Conservation (phyloP, 2,888 invertebrate genomes). For the Sphaeridia pumilis region DNA sequence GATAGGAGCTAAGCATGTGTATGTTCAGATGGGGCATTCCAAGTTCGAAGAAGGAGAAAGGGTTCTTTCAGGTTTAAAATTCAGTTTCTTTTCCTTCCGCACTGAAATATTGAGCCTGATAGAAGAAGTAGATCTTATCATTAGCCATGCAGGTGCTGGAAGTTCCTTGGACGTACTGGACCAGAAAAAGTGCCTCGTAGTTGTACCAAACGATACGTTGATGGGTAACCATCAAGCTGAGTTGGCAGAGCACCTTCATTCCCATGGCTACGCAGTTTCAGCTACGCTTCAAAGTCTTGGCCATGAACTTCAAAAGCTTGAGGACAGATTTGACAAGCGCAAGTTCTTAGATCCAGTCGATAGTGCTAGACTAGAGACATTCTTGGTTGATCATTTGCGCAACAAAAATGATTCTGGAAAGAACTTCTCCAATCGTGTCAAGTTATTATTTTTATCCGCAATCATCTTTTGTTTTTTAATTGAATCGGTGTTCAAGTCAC, state of each 20-base stretch:
- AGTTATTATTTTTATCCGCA: too few relatives aligned
- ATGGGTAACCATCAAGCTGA: constrained; percentile 95
- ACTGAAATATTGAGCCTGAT: constrained; percentile 62
- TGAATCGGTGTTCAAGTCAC: too few relatives aligned
- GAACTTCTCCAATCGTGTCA: too few relatives aligned
- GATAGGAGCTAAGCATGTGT: constrained; percentile 20
- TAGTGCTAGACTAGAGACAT: too few relatives aligned
- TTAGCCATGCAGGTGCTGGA: constrained; percentile 94
- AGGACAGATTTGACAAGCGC: too few relatives aligned
- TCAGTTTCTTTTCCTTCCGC: constrained; percentile 59
- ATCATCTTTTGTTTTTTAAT: too few relatives aligned
- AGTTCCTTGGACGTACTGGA: constrained; percentile 80
- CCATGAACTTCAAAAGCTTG: too few relatives aligned
- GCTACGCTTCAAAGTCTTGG: constrained; percentile 60
- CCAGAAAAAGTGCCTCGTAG: constrained; percentile 64
- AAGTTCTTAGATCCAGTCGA: too few relatives aligned
- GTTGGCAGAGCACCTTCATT: constrained; percentile 67
- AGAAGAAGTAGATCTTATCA: constrained; percentile 60
- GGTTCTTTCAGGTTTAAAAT: constrained; percentile 37
- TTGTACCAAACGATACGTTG: constrained; percentile 83
- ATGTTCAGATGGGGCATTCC: constrained; percentile 27
- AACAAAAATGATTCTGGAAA: too few relatives aligned
- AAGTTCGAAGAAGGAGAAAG: constrained; percentile 7
- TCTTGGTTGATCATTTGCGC: too few relatives aligned
- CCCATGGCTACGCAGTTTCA: constrained; percentile 61